Evolutionary conservation across 1,140 invertebrate genomes (phyloP), one percentile per base, ranked within the genome.

Genomic region (Leptestheria dahalacensis): DNA sequence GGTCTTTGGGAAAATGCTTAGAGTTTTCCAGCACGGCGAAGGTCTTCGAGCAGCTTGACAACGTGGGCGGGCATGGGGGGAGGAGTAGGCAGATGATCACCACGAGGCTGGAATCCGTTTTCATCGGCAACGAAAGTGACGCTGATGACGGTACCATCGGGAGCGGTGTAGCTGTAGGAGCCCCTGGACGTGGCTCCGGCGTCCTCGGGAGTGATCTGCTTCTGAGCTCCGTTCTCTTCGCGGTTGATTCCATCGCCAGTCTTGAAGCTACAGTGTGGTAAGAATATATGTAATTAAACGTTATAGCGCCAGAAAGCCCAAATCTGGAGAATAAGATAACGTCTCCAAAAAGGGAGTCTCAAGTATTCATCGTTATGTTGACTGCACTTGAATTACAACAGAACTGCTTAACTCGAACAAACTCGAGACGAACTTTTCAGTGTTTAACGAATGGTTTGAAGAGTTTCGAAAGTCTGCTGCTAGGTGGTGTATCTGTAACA

Each of bases 41-140:
- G 26, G 25, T 50, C 48, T 6, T 50, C 60, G 18, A 61, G n/a
- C 11, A 61, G 21, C 60, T 61, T 61, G 23, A 56, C 60, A 46
- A 61, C 60, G 26, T 61, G 60, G 3, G 18, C 81, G 52, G 85
- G 86, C 47, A 90, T 83, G n/a, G 86, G 86, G 1, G 86, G 86
- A 61, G 86, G 84, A 11, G 85, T 89, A n/a, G 88, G 88, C 66
- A 91, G 79, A 68, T 90, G 87, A 68, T 85, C 84, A 2, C 87
- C 87, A 52, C 76, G 76, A 2, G 86, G 81, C 64, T 82, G 80
- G 80, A 89, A 91, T 48, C 88, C 88, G 64, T 81, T 83, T 68
- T 86, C 87, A 68, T 91, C 86, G 64, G 88, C 86, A 21, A 79
- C 82, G 69, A 90, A 91, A 62, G 82, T 81, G n/a, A 85, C 81